These are phyloP conservation scores for Motacilla tschutschensis DNA, from an alignment of 2,113 vertebrate species.

Conservation along the genomic window DNA sequence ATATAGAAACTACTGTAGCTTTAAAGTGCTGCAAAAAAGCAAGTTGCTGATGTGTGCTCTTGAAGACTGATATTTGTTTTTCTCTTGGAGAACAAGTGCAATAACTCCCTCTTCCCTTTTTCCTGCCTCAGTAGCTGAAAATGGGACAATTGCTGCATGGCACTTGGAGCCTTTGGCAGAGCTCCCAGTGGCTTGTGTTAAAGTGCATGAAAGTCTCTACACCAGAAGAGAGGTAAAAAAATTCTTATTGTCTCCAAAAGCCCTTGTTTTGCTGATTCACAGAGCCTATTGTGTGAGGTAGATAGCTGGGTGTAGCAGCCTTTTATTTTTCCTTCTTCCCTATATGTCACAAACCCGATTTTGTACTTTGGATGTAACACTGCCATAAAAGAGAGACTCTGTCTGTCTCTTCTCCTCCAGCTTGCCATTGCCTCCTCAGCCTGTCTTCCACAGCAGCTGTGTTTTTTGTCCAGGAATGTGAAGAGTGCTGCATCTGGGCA, in stretches of 20 bases:
- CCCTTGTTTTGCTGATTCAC: constrained; percentile 21
- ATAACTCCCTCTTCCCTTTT: neutral
- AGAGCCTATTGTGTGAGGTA: neutral
- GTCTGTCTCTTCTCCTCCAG: neutral
- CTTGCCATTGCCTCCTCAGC: neutral
- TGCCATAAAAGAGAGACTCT: neutral
- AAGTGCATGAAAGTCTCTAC: neutral
- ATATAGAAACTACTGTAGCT: neutral
- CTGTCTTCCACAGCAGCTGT: neutral
- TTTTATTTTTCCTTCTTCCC: neutral
- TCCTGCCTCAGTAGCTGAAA: neutral
- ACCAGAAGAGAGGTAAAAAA: neutral
- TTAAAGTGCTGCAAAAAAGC: neutral
- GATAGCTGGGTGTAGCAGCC: neutral
- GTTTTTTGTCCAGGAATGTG: constrained; percentile 3
- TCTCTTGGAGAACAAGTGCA: neutral
- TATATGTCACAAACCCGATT: neutral
- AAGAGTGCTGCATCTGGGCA: constrained; percentile 7
- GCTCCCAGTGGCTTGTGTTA: neutral
- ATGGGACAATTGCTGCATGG: neutral
- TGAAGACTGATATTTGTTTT: neutral
- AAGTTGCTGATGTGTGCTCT: neutral
- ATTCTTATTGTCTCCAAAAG: neutral
- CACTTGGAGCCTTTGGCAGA: neutral
- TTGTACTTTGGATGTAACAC: neutral